Evolutionary conservation across 1,140 invertebrate species (phyloP).

Genomic region (Ips typographus): DNA sequence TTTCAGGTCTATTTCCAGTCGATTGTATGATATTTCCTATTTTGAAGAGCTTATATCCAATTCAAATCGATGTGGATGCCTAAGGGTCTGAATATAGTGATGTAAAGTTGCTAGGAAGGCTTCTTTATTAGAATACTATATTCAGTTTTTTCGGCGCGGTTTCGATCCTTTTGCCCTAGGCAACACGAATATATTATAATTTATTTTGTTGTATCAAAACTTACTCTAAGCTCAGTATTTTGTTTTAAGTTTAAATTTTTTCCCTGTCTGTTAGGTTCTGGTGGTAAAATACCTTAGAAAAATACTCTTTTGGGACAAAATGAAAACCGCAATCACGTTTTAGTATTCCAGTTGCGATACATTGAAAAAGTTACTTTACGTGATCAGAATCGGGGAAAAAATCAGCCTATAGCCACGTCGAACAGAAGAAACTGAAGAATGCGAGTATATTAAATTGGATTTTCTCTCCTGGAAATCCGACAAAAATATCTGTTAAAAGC

Average conservation of each 20-base stretch:
- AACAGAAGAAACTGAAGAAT: neutral
- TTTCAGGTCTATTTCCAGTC: too few relatives aligned
- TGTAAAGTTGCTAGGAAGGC: neutral
- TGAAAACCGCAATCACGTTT: too few relatives aligned
- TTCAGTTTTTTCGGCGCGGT: neutral
- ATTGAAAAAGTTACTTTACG: conserved; percentile 16
- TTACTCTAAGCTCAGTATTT: too few relatives aligned
- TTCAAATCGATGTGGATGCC: neutral
- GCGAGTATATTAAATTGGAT: conserved; percentile 13
- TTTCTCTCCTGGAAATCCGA: too few relatives aligned
- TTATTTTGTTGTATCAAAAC: too few relatives aligned
- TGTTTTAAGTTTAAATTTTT: too few relatives aligned
- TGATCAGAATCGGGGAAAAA: conserved; percentile 4
- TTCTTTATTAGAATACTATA: conserved; percentile 2
- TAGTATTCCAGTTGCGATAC: neutral
- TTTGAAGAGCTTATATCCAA: conserved; percentile 1
- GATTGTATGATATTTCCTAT: neutral
- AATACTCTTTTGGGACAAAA: too few relatives aligned
- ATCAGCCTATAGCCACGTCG: neutral
- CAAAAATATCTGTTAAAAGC: too few relatives aligned
- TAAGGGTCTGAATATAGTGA: conserved; percentile 1
- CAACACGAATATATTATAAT: neutral
- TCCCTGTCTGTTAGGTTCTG: too few relatives aligned
- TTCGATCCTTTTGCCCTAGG: neutral
- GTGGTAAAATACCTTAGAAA: too few relatives aligned